Evolutionary conservation across 2,888 invertebrate species (phyloP).

Genomic region (Hofmannophila pseudospretella): DNA sequence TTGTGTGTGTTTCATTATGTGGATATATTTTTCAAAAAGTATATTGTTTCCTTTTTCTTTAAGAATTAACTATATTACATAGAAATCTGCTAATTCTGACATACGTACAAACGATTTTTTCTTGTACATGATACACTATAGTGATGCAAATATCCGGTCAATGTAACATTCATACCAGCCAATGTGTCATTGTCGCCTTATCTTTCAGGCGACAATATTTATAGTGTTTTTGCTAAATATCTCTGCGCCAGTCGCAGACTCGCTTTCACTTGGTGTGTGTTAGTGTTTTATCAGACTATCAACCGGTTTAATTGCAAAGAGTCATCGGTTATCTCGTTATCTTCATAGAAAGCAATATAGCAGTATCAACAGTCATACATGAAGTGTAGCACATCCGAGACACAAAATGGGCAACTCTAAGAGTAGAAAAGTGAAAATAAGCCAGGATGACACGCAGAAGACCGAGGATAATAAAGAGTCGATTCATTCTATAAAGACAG

Average conservation of each 20-base stretch:
- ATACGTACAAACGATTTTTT: background rate
- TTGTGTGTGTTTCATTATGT: no score
- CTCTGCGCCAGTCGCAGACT: conserved; percentile 53
- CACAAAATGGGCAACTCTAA: conserved; percentile 64
- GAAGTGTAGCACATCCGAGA: conserved; percentile 6
- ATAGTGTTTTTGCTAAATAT: conserved; percentile 49
- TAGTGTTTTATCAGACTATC: conserved; percentile 45
- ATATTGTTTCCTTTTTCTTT: background rate
- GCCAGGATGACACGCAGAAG: conserved; percentile 38
- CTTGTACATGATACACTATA: conserved; percentile 10
- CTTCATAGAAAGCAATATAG: background rate
- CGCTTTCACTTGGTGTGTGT: conserved; percentile 48
- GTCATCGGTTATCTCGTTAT: conserved; percentile 14
- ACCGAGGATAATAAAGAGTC: conserved; percentile 40
- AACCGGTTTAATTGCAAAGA: conserved; percentile 14
- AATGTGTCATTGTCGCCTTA: conserved; percentile 68
- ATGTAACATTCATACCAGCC: conserved; percentile 42
- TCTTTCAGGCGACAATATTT: conserved; percentile 49
- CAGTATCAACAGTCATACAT: conserved; percentile 15
- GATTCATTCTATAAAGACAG: conserved; percentile 54
- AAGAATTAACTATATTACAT: no score
- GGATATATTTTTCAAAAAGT: background rate
- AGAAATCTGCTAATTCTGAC: background rate
- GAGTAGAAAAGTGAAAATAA: conserved; percentile 66
- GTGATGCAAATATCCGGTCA: conserved; percentile 42